Percentiles rank a stretch among this genome's conserved stretches.
These are phyloP conservation scores for Phasianus colchicus DNA, from an alignment of 2,113 vertebrate genomes.

Conservation along the genomic window DNA sequence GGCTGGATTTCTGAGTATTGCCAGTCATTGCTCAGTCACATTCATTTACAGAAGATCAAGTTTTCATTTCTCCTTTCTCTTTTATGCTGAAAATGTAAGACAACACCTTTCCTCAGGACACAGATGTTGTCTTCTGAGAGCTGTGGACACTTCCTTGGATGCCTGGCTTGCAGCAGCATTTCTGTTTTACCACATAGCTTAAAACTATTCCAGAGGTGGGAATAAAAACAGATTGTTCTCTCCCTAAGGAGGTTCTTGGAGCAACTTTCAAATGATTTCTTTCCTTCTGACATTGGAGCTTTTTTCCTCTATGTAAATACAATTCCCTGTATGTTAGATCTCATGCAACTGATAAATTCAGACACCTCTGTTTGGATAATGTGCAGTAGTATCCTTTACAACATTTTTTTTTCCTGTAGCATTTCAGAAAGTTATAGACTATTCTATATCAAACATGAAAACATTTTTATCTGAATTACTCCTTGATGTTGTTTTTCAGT, in stretches of 20 bases:
- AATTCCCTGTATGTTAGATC: background rate
- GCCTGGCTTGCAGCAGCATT: background rate
- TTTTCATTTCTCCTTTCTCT: background rate
- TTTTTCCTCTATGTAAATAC: background rate
- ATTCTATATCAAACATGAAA: background rate
- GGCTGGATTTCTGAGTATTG: background rate
- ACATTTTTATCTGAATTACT: background rate
- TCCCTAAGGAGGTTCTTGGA: background rate
- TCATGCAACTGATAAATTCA: background rate
- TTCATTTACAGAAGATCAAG: background rate
- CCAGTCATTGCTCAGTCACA: background rate
- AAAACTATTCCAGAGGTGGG: background rate
- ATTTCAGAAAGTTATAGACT: background rate
- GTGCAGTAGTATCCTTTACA: rapidly evolving
- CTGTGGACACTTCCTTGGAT: background rate
- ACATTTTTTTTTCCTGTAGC: background rate
- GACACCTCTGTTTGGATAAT: background rate
- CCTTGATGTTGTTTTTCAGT: background rate
- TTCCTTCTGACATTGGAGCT: background rate
- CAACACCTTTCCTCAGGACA: background rate
- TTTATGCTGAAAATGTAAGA: background rate
- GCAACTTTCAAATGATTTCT: background rate
- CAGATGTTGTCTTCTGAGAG: background rate
- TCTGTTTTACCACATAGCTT: background rate
- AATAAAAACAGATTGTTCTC: background rate